A percentile compares a stretch with the other conserved stretches of the same genome.
phyloP scores from a whole-genome alignment of 1,140 invertebrate species.

The Thaumetopoea pityocampa region DNA sequence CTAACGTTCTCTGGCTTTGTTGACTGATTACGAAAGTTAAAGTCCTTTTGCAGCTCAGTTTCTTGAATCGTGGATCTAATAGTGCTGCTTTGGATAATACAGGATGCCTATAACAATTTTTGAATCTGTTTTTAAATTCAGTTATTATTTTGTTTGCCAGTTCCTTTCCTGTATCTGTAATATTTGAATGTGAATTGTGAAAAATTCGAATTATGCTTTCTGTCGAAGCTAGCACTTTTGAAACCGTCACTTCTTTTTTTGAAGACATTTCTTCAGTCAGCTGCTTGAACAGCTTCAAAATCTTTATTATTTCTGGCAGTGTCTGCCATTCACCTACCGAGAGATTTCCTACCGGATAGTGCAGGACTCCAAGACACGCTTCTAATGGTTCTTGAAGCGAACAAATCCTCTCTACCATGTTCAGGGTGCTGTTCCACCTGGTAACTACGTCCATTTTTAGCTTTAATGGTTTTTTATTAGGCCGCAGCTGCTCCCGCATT shows the following conservation, averaged over 20 bases:
- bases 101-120: constrained; percentile 28
- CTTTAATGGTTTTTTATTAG: constrained; percentile 18
- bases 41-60: constrained; percentile 31
- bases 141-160: constrained; percentile 27
- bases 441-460: constrained; percentile 16
- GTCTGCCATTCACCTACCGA: constrained; percentile 19
- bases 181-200: constrained; percentile 18
- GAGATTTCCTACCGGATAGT: constrained; percentile 18
- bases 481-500: constrained; percentile 8
- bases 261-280: constrained; percentile 19
- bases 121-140: constrained; percentile 32
- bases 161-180: constrained; percentile 26
- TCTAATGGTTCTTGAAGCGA: constrained; percentile 15
- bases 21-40: constrained; percentile 20
- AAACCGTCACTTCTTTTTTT: constrained; percentile 16
- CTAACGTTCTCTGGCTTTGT: constrained; percentile 22
- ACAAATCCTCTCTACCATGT: constrained; percentile 22
- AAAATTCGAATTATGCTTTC: constrained; percentile 24
- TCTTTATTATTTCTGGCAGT: constrained; percentile 22
- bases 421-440: constrained; percentile 18
- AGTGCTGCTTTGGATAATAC: constrained; percentile 36
- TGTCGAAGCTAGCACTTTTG: constrained; percentile 19
- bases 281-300: constrained; percentile 12
- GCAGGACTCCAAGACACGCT: constrained; percentile 19
- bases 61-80: constrained; percentile 31